Evolutionary conservation across 2,797 vertebrate species (phyloP).

Genomic region (Brachyalestes nurse): DNA sequence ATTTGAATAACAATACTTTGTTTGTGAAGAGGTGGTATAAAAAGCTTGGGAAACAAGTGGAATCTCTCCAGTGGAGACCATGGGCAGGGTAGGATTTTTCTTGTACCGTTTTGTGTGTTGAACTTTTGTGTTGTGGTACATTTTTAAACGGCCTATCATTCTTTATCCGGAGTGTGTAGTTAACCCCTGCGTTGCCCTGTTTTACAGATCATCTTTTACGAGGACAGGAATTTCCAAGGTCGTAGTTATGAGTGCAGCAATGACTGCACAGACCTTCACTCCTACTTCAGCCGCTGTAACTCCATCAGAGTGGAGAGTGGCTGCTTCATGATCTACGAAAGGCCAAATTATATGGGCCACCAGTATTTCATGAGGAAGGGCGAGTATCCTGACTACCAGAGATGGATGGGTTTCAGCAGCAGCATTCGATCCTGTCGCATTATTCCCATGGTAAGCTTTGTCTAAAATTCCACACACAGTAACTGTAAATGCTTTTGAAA

Average conservation of each 20-base stretch:
- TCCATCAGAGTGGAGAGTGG: constrained; percentile 83
- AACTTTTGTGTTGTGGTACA: constrained; percentile 1
- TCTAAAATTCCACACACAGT: background rate
- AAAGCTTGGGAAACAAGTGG: constrained; percentile 82
- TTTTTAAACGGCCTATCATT: background rate
- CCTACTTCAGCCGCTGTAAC: constrained; percentile 81
- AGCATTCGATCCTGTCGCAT: constrained; percentile 80
- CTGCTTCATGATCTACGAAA: constrained; percentile 84
- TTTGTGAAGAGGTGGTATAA: constrained; percentile 81
- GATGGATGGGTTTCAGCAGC: constrained; percentile 84
- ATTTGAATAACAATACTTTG: constrained; percentile 85
- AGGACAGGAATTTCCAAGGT: constrained; percentile 84
- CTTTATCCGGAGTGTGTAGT: background rate
- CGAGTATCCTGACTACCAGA: constrained; percentile 81
- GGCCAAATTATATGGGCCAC: constrained; percentile 83
- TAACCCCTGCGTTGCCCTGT: constrained; percentile 10
- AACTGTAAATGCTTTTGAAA: background rate
- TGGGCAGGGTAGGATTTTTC: constrained; percentile 81
- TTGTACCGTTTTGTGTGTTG: constrained; percentile 43
- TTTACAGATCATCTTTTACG: constrained; percentile 82
- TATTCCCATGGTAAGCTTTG: constrained; percentile 74
- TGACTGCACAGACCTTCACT: constrained; percentile 83
- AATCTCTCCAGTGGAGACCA: constrained; percentile 82
- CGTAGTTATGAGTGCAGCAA: constrained; percentile 83
- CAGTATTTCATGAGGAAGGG: constrained; percentile 83